phyloP scores from a whole-genome alignment of 1,140 invertebrate genomes.

The Neuroterus valhalla region DNA sequence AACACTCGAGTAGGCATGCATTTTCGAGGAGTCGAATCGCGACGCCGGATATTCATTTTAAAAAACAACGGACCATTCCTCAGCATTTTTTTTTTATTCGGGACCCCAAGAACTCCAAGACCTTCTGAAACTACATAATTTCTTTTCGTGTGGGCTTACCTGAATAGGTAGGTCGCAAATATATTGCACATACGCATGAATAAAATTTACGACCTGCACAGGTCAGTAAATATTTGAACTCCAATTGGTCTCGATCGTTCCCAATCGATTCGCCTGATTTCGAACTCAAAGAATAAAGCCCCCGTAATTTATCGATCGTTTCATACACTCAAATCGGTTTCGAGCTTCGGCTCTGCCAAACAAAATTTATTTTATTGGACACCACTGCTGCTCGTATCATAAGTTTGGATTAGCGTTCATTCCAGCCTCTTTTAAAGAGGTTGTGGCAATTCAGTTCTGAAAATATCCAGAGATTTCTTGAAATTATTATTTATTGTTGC shows the following conservation, averaged over 20 bases:
- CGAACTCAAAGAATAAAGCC: neutral
- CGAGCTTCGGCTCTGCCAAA: neutral
- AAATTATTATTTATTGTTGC: too few relatives aligned
- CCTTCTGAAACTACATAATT: too few relatives aligned
- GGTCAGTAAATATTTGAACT: conserved; percentile 16
- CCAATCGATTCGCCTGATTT: conserved; percentile 21
- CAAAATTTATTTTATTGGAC: conserved; percentile 10
- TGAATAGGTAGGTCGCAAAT: neutral
- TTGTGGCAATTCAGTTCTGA: neutral
- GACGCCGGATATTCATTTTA: too few relatives aligned
- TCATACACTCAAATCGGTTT: conserved; percentile 1
- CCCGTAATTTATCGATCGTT: conserved; percentile 9
- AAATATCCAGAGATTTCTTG: neutral
- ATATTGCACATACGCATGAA: neutral
- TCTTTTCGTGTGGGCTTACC: neutral
- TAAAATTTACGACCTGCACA: neutral
- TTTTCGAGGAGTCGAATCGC: too few relatives aligned
- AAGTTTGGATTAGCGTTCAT: conserved; percentile 1
- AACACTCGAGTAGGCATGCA: too few relatives aligned
- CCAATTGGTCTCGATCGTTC: conserved; percentile 8
- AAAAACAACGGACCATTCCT: too few relatives aligned
- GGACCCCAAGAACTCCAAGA: too few relatives aligned
- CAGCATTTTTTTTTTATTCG: too few relatives aligned
- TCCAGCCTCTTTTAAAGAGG: neutral
- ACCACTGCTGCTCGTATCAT: neutral